These are phyloP conservation scores for Sinella curviseta DNA, from an alignment of 1,140 invertebrate species.

Conservation along the genomic window DNA sequence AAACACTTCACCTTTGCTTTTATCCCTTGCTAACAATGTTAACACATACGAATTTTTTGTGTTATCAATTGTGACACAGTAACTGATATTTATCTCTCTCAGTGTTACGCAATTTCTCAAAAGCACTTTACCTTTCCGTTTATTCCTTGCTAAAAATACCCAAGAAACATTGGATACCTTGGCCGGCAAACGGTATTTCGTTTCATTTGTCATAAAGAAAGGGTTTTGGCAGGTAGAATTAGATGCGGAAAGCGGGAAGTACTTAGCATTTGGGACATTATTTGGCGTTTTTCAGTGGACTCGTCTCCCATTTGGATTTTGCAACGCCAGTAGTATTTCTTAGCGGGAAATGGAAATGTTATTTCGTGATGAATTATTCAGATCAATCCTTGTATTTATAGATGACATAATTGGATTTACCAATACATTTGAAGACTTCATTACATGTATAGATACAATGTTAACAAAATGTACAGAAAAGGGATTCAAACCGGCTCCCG, in stretches of 20 bases:
- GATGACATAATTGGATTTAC: neutral
- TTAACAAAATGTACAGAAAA: neutral
- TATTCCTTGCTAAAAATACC: too few species aligned
- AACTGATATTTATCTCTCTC: too few species aligned
- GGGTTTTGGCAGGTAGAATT: slow-evolving; percentile 23
- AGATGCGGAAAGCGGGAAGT: neutral
- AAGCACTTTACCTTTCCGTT: too few species aligned
- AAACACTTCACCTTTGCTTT: too few species aligned
- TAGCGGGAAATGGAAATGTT: neutral
- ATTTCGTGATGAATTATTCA: neutral
- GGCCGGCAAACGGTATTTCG: slow-evolving; percentile 1
- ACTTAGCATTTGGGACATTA: neutral
- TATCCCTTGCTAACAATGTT: too few species aligned
- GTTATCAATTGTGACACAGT: too few species aligned
- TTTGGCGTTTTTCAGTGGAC: neutral
- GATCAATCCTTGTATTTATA: neutral
- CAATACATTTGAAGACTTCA: neutral
- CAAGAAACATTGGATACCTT: neutral
- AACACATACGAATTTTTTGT: too few species aligned
- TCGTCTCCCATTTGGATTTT: neutral
- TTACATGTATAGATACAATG: neutral
- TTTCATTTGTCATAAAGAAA: neutral
- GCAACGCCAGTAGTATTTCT: neutral
- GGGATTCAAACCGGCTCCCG: neutral
- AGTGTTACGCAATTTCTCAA: too few species aligned